Conservation (phyloP, 2,888 invertebrate species). For the Dioctria rufipes region DNA sequence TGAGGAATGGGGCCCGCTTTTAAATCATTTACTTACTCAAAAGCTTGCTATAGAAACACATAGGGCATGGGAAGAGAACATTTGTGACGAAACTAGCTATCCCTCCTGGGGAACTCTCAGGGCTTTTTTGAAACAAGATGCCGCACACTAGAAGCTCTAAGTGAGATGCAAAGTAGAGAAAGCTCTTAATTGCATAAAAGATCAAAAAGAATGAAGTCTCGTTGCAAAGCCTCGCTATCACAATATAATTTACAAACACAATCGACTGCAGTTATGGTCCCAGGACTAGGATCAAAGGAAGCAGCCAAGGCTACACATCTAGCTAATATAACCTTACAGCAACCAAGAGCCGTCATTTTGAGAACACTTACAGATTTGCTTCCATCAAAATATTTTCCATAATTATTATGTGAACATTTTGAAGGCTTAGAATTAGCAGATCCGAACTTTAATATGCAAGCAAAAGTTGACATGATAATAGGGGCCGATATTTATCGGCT, state of each 20-base stretch:
- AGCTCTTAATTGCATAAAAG: not conserved
- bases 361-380: not conserved
- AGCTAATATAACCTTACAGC: not conserved
- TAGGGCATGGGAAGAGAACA: not conserved
- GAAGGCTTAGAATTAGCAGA: slow-evolving; percentile 1
- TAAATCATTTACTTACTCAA: not conserved
- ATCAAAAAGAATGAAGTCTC: not conserved
- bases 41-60: not conserved
- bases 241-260: not conserved
- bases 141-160: not conserved
- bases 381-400: not conserved
- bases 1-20: not conserved
- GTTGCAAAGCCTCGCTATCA: not conserved
- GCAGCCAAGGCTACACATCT: not conserved
- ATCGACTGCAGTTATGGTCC: not conserved
- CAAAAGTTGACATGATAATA: slow-evolving; percentile 12
- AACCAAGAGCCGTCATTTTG: not conserved
- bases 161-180: not conserved
- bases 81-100: not conserved
- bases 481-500: slow-evolving; percentile 5
- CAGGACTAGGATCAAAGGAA: not conserved
- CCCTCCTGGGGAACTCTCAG: not conserved
- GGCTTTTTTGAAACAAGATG: not conserved
- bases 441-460: slow-evolving; percentile 3
- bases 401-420: not conserved